Percentiles rank a stretch among this genome's conserved stretches.
Evolutionary conservation across 2,888 invertebrate species (phyloP).

Genomic region (Pecten maximus): DNA sequence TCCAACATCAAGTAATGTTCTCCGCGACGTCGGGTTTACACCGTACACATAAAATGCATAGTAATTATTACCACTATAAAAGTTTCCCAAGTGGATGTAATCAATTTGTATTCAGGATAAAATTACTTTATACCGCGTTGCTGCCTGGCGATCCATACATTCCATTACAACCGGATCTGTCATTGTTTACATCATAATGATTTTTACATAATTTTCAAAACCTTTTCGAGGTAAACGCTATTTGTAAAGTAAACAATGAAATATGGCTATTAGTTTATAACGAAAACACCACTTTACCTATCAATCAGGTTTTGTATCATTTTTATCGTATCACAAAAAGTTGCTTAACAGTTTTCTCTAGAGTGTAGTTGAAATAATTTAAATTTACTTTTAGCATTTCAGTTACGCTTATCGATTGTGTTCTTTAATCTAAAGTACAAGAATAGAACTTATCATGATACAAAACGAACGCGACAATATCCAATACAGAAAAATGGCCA

Average conservation of each 20-base stretch:
- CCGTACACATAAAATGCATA: slow-evolving; percentile 18
- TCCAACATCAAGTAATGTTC: neutral
- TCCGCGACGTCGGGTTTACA: neutral
- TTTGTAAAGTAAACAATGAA: neutral
- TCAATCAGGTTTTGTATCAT: neutral
- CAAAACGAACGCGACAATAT: too few relatives aligned
- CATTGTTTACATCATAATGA: slow-evolving; percentile 12
- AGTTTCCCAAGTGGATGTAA: neutral
- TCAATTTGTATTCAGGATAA: neutral
- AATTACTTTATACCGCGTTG: neutral
- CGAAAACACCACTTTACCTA: slow-evolving; percentile 1
- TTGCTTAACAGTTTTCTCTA: neutral
- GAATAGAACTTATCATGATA: neutral
- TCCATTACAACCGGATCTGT: neutral
- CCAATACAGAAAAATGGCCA: too few relatives aligned
- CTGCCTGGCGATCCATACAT: neutral
- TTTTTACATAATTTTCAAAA: slow-evolving; percentile 27
- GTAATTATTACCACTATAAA: slow-evolving; percentile 22
- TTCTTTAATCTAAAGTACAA: neutral
- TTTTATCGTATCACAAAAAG: neutral
- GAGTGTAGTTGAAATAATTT: neutral
- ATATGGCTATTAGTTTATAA: neutral
- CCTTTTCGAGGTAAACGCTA: neutral
- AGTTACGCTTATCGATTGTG: neutral
- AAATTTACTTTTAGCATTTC: neutral